These are phyloP conservation scores for Sciurus niger DNA, from an alignment of 2,113 vertebrate genomes.

Conservation along the genomic window DNA sequence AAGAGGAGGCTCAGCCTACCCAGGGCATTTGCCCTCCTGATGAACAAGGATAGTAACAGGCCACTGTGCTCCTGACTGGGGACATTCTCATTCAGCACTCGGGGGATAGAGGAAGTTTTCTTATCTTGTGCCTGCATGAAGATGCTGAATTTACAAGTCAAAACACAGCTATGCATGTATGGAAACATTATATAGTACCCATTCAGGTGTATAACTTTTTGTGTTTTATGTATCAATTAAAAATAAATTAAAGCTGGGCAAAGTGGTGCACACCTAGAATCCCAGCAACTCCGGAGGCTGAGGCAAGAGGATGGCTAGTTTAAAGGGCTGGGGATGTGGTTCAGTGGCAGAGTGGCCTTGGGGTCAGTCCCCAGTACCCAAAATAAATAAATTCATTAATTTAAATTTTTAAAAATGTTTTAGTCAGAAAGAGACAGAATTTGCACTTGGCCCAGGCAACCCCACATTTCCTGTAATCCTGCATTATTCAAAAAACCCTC, in stretches of 20 bases:
- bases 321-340: no score
- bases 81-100: not conserved
- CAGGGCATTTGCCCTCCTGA: not conserved
- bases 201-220: not conserved
- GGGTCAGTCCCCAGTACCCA: no score
- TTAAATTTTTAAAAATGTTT: not conserved
- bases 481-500: not conserved
- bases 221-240: not conserved
- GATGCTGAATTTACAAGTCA: not conserved
- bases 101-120: not conserved
- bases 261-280: no score
- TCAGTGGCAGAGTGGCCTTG: no score
- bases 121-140: not conserved
- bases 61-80: not conserved
- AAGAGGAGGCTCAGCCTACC: not conserved
- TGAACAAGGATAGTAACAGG: not conserved
- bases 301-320: no score
- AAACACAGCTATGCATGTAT: not conserved
- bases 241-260: not conserved
- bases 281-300: no score
- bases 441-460: not conserved
- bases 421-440: conserved; percentile 27
- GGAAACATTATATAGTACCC: not conserved
- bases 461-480: not conserved
- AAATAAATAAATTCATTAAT: not conserved